Evolutionary conservation across 2,113 vertebrate species (phyloP).

Genomic region (Ciconia stormi): DNA sequence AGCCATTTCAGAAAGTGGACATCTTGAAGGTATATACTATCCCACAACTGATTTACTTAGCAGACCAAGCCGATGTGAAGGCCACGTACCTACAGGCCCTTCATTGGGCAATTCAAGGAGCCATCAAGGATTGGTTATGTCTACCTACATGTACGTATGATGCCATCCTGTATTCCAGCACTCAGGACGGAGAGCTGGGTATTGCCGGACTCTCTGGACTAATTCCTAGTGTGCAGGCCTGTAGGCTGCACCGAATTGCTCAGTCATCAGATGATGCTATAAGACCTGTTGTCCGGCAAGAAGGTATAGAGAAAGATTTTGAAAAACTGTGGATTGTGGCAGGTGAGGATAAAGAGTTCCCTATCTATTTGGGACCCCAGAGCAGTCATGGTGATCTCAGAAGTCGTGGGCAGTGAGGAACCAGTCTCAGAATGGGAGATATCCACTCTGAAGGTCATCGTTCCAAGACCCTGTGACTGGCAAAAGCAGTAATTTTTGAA

Average conservation of each 20-base stretch:
- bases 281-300: background rate
- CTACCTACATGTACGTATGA: background rate
- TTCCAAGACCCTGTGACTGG: background rate
- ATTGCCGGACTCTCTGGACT: background rate
- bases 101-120: background rate
- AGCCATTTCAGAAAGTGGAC: background rate
- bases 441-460: background rate
- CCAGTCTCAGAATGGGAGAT: background rate
- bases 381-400: background rate
- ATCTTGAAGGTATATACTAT: background rate
- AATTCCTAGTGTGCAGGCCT: background rate
- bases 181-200: background rate
- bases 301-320: background rate
- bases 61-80: background rate
- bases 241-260: background rate
- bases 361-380: background rate
- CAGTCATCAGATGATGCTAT: background rate
- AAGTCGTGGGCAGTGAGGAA: background rate
- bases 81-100: background rate
- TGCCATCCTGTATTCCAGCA: background rate
- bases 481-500: background rate
- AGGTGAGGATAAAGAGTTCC: background rate
- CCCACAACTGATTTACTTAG: background rate
- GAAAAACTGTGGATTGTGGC: background rate
- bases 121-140: background rate